Evolutionary conservation across 2,888 invertebrate species (phyloP), one percentile per base, ranked within the genome.

Genomic region (Apeira syringaria): DNA sequence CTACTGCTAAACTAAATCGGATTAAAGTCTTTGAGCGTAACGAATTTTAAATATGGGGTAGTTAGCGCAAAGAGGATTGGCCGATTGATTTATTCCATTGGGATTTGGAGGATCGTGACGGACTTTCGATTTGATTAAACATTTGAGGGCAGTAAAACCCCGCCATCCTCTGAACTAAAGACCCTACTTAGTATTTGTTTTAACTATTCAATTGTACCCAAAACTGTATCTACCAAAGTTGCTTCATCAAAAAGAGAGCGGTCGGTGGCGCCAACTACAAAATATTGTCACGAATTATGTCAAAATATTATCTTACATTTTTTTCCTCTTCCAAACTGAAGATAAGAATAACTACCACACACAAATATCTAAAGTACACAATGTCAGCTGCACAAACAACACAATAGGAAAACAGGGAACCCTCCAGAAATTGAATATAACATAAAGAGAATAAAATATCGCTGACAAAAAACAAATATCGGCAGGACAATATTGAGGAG

Each of bases 1-100:
- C 68, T 53, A 38, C 61, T 54, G 57, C 68, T 64, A 59, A 62
- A 68, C 64, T 64, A 68, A 72, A 76, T 74, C 77, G 56, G 70
- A 75, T 72, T 69, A 64, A 54, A 29, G 39, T 45, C 71, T 76
- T 71, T 64, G 72, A 64, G 58, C 64, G 59, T 61, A 68, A 67
- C 70, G 74, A 76, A 74, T 76, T 77, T 76, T 76, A 77, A 76
- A 77, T 77, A 74, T 68, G 68, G 74, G n/a, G 64, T 68, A 68
- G 70, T 69, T 69, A 66, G 61, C 56, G 52, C 50, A 31, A 45
- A 45, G 39, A 45, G 53, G 64, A 64, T 64, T 61, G 53, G 43
- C 49, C 33, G 58, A 56, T 59, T 55, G 56, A 59, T 59, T 57
- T 61, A 52, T 49, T 50, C 44, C 27, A 41, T 45, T 15, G 28